Evolutionary conservation across 2,888 invertebrate genomes (phyloP), one percentile per base, ranked within the genome.

Genomic region (Baccha elongata): DNA sequence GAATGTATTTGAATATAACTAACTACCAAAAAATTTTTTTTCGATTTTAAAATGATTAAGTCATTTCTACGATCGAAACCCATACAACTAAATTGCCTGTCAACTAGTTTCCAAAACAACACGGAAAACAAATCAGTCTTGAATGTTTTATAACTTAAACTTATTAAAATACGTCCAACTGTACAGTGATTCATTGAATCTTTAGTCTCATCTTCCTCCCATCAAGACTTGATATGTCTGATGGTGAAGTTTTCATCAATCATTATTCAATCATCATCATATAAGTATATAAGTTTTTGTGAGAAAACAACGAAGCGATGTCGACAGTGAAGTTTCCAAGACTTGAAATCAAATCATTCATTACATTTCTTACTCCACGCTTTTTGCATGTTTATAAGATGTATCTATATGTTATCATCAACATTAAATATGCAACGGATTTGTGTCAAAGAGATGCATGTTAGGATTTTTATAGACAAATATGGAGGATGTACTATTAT

Each of bases 401-500:
- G 3, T n/a, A 10, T n/a, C 1, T 46, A 23, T 29, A n/a, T n/a
- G n/a, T n/a, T n/a, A 10, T 50, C 19, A 40, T 32, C 17, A 26
- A 48, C 55, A 65, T 73, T 65, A 67, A 48, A 74, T 58, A 74
- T 50, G 32, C 50, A 40, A 60, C 42, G 23, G 58, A 67, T 74
- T 67, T 75, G 60, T 75, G 74, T 68, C 52, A 67, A 60, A 64
- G 32, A 40, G 40, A 50, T 62, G 32, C 50, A 1, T 13, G 2
- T 44, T n/a, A 10, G 40, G 1, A 10, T 17, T 26, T 3, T 5
- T 58, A 40, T 26, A 40, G 13, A 23, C 10, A 7, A 58, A 11
- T 53, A 19, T 40, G 65, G 21, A 42, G 52, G 42, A 11, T 60
- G 32, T 53, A 42, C 58, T 13, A n/a, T 52, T 42, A 44, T 46